Percentiles rank a stretch among this genome's conserved stretches.
Conservation (phyloP, 64 coral and sea anemone species). For the Cladopsammia gracilis region DNA sequence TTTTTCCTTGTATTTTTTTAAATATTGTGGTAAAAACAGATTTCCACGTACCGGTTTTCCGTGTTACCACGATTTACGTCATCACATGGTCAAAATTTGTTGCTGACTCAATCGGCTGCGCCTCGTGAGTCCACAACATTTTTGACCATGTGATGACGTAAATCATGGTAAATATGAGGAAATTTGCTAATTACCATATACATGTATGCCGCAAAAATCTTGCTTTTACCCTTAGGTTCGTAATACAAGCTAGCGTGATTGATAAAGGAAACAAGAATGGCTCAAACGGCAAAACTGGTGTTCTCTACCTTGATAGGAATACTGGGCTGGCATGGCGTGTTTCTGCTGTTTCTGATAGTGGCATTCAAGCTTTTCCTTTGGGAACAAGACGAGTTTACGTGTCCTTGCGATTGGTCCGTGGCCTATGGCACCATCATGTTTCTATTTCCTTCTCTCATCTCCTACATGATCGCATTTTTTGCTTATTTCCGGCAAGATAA, state of each 20-base stretch:
- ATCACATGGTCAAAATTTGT: too few species aligned
- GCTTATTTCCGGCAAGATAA: constrained; percentile 67
- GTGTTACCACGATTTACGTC: too few species aligned
- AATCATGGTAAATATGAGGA: too few species aligned
- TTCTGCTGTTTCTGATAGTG: constrained; percentile 43
- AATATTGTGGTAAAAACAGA: too few species aligned
- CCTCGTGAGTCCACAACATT: too few species aligned
- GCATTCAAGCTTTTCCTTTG: constrained; percentile 52
- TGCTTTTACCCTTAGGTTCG: background rate
- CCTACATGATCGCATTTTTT: constrained; percentile 50
- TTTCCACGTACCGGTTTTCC: too few species aligned
- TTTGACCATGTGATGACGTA: too few species aligned
- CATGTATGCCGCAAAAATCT: too few species aligned
- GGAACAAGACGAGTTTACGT: background rate
- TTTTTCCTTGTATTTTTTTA: too few species aligned
- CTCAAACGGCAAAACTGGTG: background rate
- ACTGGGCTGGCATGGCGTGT: constrained; percentile 75
- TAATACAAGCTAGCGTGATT: background rate
- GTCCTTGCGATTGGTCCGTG: constrained; percentile 52
- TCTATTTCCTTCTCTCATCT: constrained; percentile 20
- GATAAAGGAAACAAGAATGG: background rate
- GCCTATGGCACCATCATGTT: constrained; percentile 63
- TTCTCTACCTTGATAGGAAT: constrained; percentile 38
- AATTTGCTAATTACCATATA: too few species aligned
- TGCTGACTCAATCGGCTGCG: too few species aligned